These are phyloP conservation scores for Euglossa dilemma DNA, from an alignment of 1,140 invertebrate genomes.

Conservation along the genomic window DNA sequence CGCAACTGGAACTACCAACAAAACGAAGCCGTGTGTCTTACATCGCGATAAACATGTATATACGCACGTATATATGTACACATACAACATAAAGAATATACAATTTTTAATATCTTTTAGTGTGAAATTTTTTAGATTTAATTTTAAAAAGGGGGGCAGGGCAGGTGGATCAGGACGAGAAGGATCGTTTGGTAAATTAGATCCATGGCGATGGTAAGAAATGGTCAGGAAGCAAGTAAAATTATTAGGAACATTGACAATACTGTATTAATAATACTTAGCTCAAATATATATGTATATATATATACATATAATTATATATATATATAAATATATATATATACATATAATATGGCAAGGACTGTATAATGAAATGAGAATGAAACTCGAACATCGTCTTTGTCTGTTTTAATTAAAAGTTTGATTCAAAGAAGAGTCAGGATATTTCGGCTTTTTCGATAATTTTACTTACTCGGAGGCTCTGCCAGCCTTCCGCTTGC, in stretches of 20 bases:
- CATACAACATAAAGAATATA: conserved; percentile 18
- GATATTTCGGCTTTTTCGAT: conserved; percentile 70
- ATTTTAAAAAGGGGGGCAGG: conserved; percentile 10
- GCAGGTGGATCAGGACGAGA: too few relatives aligned
- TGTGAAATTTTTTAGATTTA: conserved; percentile 10
- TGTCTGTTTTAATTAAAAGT: conserved; percentile 58
- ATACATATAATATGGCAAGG: conserved; percentile 29
- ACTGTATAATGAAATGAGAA: conserved; percentile 51
- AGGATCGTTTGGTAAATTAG: conserved; percentile 2
- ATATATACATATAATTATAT: background rate
- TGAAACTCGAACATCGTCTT: conserved; percentile 60
- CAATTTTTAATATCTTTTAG: conserved; percentile 16
- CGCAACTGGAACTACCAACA: conserved; percentile 27
- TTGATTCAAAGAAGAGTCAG: conserved; percentile 70
- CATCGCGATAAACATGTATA: conserved; percentile 14
- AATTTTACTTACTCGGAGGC: conserved; percentile 82
- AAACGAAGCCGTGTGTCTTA: conserved; percentile 39
- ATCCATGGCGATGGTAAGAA: conserved; percentile 1
- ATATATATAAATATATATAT: background rate
- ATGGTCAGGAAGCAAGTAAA: conserved; percentile 45
- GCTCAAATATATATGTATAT: conserved; percentile 12
- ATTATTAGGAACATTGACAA: conserved; percentile 43
- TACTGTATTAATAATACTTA: conserved; percentile 35
- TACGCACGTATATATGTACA: background rate
- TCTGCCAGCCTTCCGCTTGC: conserved; percentile 82